Base-by-base conservation (phyloP, 2,888 invertebrate genomes). In the Parnassius smintheus region DNA sequence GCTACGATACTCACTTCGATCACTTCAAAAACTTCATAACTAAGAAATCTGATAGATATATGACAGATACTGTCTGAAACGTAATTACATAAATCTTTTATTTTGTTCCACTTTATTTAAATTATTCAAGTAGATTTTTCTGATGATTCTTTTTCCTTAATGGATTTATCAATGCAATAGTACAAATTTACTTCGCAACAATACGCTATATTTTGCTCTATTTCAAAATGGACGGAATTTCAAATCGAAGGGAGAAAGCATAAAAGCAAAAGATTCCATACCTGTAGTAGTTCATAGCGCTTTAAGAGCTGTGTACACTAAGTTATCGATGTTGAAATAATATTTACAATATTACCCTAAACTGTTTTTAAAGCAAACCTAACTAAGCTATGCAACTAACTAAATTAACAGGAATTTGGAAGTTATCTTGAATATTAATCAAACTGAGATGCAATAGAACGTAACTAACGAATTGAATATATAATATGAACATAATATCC, bases 241-340 rank as follows among this genome's bases (percentile, higher is more conserved):
- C 71, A 78, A 76, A 77, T 80, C 75, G 75, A 78, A 79, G 82
- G 81, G 78, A 79, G 80, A 81, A 83, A 78, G 81, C 76, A 85
- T 82, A 81, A 81, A 79, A 77, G 77, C 80, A 78, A 76, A 77
- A 82, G 86, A 85, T 85, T 85, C 81, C 86, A 83, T 88, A 86
- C 87, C 87, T 89, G 88, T 77, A 78, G 76, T 74, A 72, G 71
- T 66, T 66, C 68, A 70, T 64, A 66, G 55, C 52, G 55, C 18
- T 22, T 62, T 64, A 74, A 87, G 88, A 78, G 87, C 65, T 82
- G 87, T 64, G 56, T 59, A 51, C 25, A 7, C 41, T 11, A 49
- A 7, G 18, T n/a, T 81, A 76, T 86, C 86, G 85, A 85, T 82
- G 58, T 51, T 63, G 0, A 12, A 46, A 46, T n/a, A 46, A 12